Percentiles rank a stretch among this genome's conserved stretches.
phyloP scores from a whole-genome alignment of 2,888 invertebrate species.

The Cephus spinipes region DNA sequence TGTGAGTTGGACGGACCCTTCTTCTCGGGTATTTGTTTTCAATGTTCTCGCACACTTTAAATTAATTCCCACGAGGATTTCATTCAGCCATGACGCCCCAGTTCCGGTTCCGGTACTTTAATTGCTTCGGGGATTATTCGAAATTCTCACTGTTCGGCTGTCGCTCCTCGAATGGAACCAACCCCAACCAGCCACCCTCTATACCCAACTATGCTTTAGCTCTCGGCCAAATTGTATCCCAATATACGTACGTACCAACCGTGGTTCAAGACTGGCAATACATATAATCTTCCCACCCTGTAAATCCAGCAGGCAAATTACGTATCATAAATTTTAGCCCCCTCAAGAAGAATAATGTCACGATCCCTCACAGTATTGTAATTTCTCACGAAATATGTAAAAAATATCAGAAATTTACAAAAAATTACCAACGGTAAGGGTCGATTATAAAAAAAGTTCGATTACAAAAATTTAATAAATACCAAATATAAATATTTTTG shows the following conservation, averaged over 20 bases:
- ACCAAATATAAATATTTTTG: neutral
- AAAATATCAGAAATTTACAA: neutral
- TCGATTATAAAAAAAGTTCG: neutral
- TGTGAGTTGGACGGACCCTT: neutral
- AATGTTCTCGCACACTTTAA: neutral
- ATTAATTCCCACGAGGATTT: neutral
- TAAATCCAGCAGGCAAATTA: neutral
- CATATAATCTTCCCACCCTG: neutral
- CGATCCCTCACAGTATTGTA: neutral
- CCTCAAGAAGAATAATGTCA: neutral
- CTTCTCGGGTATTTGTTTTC: neutral
- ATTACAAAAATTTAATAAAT: neutral
- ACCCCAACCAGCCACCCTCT: neutral
- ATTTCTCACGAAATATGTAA: neutral
- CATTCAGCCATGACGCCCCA: neutral
- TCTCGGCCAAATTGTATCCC: neutral
- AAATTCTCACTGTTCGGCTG: neutral
- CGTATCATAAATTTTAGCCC: neutral
- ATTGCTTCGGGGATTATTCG: neutral
- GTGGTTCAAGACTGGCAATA: neutral
- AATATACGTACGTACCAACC: neutral
- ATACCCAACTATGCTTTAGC: neutral
- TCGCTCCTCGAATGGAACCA: neutral
- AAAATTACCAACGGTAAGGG: neutral
- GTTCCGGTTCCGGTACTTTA: neutral